Evolutionary conservation across 2,888 invertebrate genomes (phyloP), one percentile per base, ranked within the genome.

Genomic region (Drosophila incognita): DNA sequence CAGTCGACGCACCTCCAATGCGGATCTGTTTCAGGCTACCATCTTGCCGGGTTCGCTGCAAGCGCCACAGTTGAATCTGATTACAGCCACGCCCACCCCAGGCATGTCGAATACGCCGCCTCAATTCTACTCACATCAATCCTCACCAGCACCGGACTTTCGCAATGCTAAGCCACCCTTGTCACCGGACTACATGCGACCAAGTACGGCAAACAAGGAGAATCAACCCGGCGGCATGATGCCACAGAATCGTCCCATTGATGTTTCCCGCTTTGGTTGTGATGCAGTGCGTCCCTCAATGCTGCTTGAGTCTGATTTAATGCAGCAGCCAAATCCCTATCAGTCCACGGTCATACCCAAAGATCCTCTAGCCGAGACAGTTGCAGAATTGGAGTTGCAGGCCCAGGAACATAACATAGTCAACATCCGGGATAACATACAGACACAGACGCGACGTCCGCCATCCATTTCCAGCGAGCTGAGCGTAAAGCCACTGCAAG

Each of bases 181-280:
- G 7, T 90, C 92, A 0, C 68, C 82, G 15, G 92, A 92, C 40
- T 92, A 92, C 48, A 92, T 92, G 92, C 83, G 92, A 7, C 92
- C 92, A 11, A 90, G 89, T 21, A 73, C 76, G 1, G 87, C 77
- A 4, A 90, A 89, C 58, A 91, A 88, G 56, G 91, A 89, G 48
- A 87, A 87, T 49, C 36, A 66, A 2, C n/a, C 76, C 0, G 79
- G 77, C 1, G 81, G 67, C 4, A 31, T 81, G 15, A 18, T 92
- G 58, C 92, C 93, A 3, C 92, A 93, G 64, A 86, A 93, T 64
- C 83, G 89, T 1, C 92, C 92, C 11, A 93, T 93, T 33, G 93
- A 93, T 40, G 80, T 93, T 3, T 90, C 92, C 0, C 89, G 83
- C 53, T 92, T 90, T 69, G 81, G 70, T 2, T 75, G 83, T 11